A percentile compares a stretch with the other conserved stretches of the same genome.
Conservation (phyloP, 2,888 invertebrate species). For the Drosophila nigricruria region DNA sequence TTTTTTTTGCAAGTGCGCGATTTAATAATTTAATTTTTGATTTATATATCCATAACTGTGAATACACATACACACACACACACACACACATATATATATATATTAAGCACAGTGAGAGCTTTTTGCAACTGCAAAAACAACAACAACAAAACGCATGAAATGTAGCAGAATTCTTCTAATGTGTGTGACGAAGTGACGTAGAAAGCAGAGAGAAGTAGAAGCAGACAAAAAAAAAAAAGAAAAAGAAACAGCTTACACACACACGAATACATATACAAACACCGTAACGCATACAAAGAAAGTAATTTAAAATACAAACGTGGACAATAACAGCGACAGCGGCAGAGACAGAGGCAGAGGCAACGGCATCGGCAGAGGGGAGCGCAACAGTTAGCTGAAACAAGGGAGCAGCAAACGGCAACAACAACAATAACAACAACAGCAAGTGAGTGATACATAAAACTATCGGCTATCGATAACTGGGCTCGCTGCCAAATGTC, state of each 20-base stretch:
- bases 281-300: slow-evolving; percentile 35
- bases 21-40: slow-evolving; percentile 9
- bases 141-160: slow-evolving; percentile 48
- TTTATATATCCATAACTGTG: slow-evolving; percentile 12
- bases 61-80: not conserved
- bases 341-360: slow-evolving; percentile 26
- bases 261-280: slow-evolving; percentile 23
- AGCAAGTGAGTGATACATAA: slow-evolving; percentile 23
- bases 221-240: slow-evolving; percentile 51
- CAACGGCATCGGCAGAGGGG: slow-evolving; percentile 33
- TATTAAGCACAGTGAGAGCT: slow-evolving; percentile 29
- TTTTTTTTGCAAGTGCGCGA: slow-evolving; percentile 59
- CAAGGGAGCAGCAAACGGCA: slow-evolving; percentile 52
- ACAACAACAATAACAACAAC: slow-evolving; percentile 31
- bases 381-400: slow-evolving; percentile 59
- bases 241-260: slow-evolving; percentile 49
- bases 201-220: slow-evolving; percentile 29
- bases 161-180: slow-evolving; percentile 68
- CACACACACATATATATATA: not conserved
- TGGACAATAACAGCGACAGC: slow-evolving; percentile 39
- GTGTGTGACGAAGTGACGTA: slow-evolving; percentile 75
- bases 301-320: slow-evolving; percentile 52
- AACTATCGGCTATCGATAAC: slow-evolving; percentile 45
- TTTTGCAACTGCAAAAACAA: slow-evolving; percentile 19
- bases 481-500: slow-evolving; percentile 37